Conservation (phyloP, 1,140 invertebrate species). For the Cecropterus lyciades region DNA sequence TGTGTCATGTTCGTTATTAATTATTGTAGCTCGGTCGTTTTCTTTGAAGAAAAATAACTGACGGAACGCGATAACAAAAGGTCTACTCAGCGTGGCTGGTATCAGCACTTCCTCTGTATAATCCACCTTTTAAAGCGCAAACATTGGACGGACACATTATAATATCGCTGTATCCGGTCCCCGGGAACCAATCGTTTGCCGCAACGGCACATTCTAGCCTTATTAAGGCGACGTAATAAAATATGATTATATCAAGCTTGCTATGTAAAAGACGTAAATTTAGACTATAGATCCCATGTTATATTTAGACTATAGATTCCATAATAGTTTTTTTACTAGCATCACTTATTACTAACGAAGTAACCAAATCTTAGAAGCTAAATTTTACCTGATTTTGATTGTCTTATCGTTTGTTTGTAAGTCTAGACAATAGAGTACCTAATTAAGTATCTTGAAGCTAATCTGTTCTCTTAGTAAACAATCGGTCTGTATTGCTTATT, state of each 20-base stretch:
- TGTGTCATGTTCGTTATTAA: background rate
- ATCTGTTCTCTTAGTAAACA: no score
- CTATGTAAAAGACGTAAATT: no score
- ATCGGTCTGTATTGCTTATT: no score
- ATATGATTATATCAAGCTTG: background rate
- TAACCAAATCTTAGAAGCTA: no score
- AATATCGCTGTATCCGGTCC: constrained; percentile 18
- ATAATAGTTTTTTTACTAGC: no score
- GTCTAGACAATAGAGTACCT: no score
- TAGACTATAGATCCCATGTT: no score
- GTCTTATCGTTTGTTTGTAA: no score
- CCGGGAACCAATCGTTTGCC: constrained; percentile 6
- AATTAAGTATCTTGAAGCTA: no score
- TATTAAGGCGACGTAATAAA: constrained; percentile 3
- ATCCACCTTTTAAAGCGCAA: constrained; percentile 25
- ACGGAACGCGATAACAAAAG: constrained; percentile 12
- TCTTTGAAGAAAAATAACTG: constrained; percentile 3
- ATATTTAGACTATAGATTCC: no score
- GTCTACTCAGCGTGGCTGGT: constrained; percentile 1
- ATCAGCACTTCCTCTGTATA: constrained; percentile 25
- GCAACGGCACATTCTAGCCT: background rate
- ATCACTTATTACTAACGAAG: no score
- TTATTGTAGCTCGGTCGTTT: background rate
- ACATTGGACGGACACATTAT: constrained; percentile 17
- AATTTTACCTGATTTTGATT: no score